Conservation (phyloP, 1,140 invertebrate genomes). For the Cataglyphis hispanica region DNA sequence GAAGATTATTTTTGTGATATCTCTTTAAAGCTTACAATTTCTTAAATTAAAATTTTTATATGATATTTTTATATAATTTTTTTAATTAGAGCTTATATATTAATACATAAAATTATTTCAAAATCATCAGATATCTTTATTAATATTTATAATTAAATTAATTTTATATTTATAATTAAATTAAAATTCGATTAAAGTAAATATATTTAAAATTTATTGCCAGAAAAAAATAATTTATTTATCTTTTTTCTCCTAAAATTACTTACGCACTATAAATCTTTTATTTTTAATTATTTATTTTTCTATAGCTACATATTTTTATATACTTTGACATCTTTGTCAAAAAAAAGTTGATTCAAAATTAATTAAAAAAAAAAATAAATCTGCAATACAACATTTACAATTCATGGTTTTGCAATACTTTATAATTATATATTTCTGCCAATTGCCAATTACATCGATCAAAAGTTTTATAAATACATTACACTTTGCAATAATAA, state of each 20-base stretch:
- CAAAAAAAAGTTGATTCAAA: neutral
- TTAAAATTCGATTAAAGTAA: neutral
- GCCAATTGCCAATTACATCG: neutral
- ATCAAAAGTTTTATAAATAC: neutral
- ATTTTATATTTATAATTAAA: neutral
- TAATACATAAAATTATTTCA: neutral
- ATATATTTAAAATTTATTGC: neutral
- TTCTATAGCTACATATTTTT: neutral
- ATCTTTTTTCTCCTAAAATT: neutral
- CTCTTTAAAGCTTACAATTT: neutral
- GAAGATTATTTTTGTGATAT: neutral
- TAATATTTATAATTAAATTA: too few relatives aligned
- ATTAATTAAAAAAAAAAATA: neutral
- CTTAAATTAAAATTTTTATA: conserved; percentile 21
- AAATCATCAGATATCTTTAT: neutral
- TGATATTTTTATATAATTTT: neutral
- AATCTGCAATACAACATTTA: neutral
- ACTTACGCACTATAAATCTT: neutral
- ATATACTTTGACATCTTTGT: neutral
- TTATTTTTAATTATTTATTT: neutral
- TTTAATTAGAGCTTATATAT: conserved; percentile 1
- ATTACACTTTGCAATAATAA: neutral
- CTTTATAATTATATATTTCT: neutral
- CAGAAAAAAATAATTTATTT: neutral
- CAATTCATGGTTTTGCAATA: neutral